phyloP scores from a whole-genome alignment of 2,888 invertebrate genomes.

The Gryllus longicercus region DNA sequence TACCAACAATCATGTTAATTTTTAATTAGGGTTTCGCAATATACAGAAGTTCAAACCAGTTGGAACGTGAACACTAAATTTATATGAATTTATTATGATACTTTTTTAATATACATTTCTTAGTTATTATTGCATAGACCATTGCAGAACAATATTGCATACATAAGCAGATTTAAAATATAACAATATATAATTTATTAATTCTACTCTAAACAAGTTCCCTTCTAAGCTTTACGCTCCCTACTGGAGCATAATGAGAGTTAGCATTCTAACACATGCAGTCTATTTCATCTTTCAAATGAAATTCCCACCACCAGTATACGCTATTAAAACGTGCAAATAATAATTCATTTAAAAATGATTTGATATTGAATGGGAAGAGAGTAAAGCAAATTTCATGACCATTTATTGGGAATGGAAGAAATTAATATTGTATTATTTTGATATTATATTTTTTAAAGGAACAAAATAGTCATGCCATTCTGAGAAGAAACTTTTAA shows the following conservation, averaged over 20 bases:
- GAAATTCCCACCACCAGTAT: neutral
- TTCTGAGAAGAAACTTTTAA: no score
- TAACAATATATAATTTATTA: neutral
- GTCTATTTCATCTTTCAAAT: neutral
- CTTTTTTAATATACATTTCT: neutral
- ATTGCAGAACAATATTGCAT: conserved; percentile 2
- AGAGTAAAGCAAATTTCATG: no score
- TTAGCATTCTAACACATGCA: neutral
- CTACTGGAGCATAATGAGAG: neutral
- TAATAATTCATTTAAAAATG: no score
- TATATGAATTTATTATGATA: conserved; percentile 10
- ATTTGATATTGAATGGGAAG: no score
- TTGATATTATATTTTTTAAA: no score
- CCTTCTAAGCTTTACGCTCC: neutral
- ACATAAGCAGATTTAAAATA: neutral
- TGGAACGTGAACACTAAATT: neutral
- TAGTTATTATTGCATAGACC: conserved; percentile 17
- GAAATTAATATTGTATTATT: no score
- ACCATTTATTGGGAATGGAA: no score
- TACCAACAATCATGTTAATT: neutral
- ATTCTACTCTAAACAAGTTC: neutral
- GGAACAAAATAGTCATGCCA: no score
- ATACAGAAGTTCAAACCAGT: neutral
- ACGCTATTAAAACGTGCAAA: neutral
- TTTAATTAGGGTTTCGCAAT: neutral